phyloP scores from a whole-genome alignment of 2,113 vertebrate genomes.

The Rhinichthys klamathensis region DNA sequence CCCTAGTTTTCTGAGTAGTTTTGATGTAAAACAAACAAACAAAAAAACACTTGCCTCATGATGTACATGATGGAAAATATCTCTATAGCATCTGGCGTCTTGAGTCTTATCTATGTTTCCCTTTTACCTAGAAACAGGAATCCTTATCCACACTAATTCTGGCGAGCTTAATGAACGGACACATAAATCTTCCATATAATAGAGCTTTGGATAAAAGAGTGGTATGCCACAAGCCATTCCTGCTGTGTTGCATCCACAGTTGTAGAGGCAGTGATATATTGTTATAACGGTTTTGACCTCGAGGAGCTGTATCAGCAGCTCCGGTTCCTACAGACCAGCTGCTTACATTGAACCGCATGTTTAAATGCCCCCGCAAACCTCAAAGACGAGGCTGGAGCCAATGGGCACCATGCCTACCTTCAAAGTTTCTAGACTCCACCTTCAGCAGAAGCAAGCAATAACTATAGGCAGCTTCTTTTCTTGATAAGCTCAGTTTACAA shows the following conservation, averaged over 20 bases:
- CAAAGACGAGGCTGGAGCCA: not conserved
- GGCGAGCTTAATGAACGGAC: constrained; percentile 5
- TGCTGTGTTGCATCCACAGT: constrained; percentile 4
- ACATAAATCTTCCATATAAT: constrained; percentile 30
- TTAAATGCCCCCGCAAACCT: not conserved
- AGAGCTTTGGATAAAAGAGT: constrained; percentile 4
- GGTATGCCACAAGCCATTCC: constrained; percentile 15
- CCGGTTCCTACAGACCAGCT: constrained; percentile 42
- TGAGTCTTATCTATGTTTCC: constrained; percentile 16
- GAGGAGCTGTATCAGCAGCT: constrained; percentile 65
- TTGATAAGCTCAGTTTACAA: not conserved
- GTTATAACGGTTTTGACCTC: constrained; percentile 63
- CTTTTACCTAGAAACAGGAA: constrained; percentile 24
- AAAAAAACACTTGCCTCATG: not conserved
- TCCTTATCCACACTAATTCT: not conserved
- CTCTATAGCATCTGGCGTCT: not conserved
- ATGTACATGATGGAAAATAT: not conserved
- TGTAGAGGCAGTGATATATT: constrained; percentile 63
- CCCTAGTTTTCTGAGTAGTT: not conserved
- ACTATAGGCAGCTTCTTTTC: not conserved
- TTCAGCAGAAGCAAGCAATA: not conserved
- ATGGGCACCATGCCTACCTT: not conserved
- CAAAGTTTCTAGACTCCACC: constrained; percentile 26
- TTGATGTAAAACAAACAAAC: not conserved
- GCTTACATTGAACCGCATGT: constrained; percentile 31